Base-by-base conservation (phyloP, 2,113 vertebrate species). In the Protomyctophum bolini region DNA sequence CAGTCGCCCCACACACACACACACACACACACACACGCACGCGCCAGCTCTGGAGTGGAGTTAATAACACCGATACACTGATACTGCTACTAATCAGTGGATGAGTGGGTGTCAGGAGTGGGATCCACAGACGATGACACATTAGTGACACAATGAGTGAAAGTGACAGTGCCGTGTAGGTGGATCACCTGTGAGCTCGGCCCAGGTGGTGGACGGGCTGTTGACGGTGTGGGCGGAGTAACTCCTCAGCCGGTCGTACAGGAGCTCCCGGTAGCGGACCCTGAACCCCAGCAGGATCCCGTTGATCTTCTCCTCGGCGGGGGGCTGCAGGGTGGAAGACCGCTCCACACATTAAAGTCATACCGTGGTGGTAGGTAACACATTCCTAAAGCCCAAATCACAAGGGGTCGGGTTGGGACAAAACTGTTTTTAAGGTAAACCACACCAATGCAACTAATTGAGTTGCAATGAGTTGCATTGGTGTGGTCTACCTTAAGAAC, bases 231-330 rank as follows among this genome's bases (percentile, higher is more conserved):
- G 94, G 47, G 92, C 80, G 0, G 94, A 86, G 83, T 95, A 96
- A 65, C 94, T 91, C 2, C 94, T 86, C 48, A 96, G 92, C 0
- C 93, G 91, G 58, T 97, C 95, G 0, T 95, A 93, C 41, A 94
- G 81, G 75, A 99, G 94, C 87, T 99, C 97, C 0, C 98, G 93
- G 80, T 97, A 99, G 0, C 95, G 95, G 58, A 99, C 92, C 10
- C 95, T 93, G 84, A 96, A 98, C 0, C 98, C 98, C 81, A 99
- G 89, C 21, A 97, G 91, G 90, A 99, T 96, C 11, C 98, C 98
- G 0, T 99, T 98, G 84, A 99, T 95, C 84, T 94, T 97, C 88
- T 98, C 97, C 83, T 99, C 97, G 0, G 94, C 67, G 0, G 98
- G 98, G 0, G 95, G 93, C 98, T 99, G 75, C 0, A 2, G 59